Conservation (phyloP, 1,140 invertebrate genomes). For the Cherax quadricarinatus region DNA sequence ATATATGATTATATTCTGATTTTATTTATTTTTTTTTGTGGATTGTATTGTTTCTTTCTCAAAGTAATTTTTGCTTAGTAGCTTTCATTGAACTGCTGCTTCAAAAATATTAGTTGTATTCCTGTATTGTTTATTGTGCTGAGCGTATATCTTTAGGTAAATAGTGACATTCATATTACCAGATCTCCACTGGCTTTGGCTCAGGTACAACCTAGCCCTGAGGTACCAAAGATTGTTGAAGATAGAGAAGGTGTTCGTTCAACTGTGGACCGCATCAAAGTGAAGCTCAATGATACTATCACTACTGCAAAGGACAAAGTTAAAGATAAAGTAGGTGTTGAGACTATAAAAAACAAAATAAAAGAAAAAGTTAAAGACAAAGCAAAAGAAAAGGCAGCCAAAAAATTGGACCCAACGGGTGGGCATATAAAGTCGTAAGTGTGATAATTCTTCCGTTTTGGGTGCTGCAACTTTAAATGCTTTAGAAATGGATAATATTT, state of each 20-base stretch:
- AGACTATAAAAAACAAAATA: conserved; percentile 14
- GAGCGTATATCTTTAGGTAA: not conserved
- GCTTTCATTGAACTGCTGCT: too few species aligned
- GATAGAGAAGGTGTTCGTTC: conserved; percentile 26
- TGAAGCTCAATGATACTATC: conserved; percentile 42
- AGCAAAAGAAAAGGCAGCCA: conserved; percentile 34
- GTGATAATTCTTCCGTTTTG: not conserved
- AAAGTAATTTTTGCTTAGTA: too few species aligned
- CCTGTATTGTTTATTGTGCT: too few species aligned
- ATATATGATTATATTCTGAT: too few species aligned
- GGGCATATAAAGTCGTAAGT: conserved; percentile 50
- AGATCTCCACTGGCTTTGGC: conserved; percentile 40
- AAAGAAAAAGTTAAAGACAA: conserved; percentile 50
- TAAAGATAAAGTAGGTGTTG: conserved; percentile 17
- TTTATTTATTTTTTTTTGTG: too few species aligned
- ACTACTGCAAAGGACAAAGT: conserved; percentile 41
- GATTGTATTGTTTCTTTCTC: too few species aligned
- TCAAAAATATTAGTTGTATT: too few species aligned
- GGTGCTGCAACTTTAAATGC: not conserved
- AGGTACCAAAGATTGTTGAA: conserved; percentile 28
- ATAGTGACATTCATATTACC: conserved; percentile 19
- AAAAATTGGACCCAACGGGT: conserved; percentile 45
- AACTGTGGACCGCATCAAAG: conserved; percentile 23
- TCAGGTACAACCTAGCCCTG: conserved; percentile 29
- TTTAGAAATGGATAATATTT: not conserved